phyloP scores from a whole-genome alignment of 2,113 vertebrate species.

The Leiothrix lutea region DNA sequence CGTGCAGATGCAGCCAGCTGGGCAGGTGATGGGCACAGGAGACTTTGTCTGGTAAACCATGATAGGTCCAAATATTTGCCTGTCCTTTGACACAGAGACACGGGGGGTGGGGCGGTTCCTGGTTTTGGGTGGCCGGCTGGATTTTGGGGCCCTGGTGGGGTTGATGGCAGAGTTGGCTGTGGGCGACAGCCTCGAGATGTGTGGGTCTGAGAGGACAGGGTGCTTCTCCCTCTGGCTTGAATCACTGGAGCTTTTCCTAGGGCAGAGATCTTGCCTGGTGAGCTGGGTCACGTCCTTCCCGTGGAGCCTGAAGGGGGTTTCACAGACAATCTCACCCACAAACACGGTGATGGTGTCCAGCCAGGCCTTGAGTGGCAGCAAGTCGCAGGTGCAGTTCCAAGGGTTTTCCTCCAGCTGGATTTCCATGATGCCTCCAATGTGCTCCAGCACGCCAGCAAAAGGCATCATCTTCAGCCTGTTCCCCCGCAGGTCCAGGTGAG shows the following conservation, averaged over 20 bases:
- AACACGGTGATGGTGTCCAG: constrained; percentile 96
- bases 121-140: constrained; percentile 91
- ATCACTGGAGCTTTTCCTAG: constrained; percentile 85
- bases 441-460: constrained; percentile 94
- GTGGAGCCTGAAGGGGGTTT: constrained; percentile 94
- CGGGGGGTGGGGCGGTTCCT: constrained; percentile 92
- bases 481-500: constrained; percentile 95
- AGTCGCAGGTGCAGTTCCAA: constrained; percentile 97
- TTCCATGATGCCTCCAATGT: constrained; percentile 98
- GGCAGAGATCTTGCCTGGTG: constrained; percentile 95
- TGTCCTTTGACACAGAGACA: constrained; percentile 87
- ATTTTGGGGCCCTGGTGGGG: constrained; percentile 88
- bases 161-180: constrained; percentile 83
- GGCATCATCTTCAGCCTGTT: constrained; percentile 94
- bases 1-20: constrained; percentile 89
- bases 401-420: constrained; percentile 98
- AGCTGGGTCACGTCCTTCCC: constrained; percentile 96
- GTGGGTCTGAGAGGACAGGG: constrained; percentile 79
- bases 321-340: constrained; percentile 95
- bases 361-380: constrained; percentile 95
- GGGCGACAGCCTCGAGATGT: constrained; percentile 78
- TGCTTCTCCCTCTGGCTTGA: constrained; percentile 78
- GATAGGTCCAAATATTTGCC: constrained; percentile 95
- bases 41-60: constrained; percentile 99
- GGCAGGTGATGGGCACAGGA: constrained; percentile 89